Evolutionary conservation across 2,888 invertebrate species (phyloP), one percentile per base, ranked within the genome.

Genomic region (Incurvaria masculella): DNA sequence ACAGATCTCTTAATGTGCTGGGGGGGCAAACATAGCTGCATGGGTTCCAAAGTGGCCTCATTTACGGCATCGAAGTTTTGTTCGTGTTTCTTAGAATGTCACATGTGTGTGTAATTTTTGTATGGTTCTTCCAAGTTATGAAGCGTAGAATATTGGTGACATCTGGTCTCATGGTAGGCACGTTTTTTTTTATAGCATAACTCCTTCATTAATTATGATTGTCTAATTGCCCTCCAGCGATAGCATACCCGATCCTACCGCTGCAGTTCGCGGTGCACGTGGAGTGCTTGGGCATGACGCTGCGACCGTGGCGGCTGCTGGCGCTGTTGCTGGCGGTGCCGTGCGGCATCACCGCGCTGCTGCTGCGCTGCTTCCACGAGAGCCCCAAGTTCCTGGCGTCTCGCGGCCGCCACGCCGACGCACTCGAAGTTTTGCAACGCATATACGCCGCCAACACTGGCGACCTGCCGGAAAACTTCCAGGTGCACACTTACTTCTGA

Each of bases 331-430:
- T 80, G 83, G 0, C 72, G 81, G 0, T 18, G 79, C 1, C 69
- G 80, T 27, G 62, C 49, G 50, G 84, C 1, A 45, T 82, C 1
- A 81, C 10, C 59, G 68, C 1, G 64, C 69, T 3, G 74, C 71
- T 0, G 3, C 66, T 1, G 60, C 61, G 54, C 52, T 69, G 49
- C 53, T 64, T 84, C 14, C 88, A 89, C 0, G 92, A 93, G 66
- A 91, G 89, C 59, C 92, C 93, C 0, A 89, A 90, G 65, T 92
- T 85, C 65, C 72, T 87, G 42, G 72, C 88, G 50, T 79, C 85
- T 1, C 84, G 81, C 56, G 84, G 86, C 1, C 75, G 79, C 50
- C 68, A 75, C 2, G 69, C 79, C 0, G 75, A 81, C 49, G 87
- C 90, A 0, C 57, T 90, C 50, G 61, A 62, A 0, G 64, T 75